phyloP scores from a whole-genome alignment of 2,113 vertebrate species.

The Laterallus jamaicensis region DNA sequence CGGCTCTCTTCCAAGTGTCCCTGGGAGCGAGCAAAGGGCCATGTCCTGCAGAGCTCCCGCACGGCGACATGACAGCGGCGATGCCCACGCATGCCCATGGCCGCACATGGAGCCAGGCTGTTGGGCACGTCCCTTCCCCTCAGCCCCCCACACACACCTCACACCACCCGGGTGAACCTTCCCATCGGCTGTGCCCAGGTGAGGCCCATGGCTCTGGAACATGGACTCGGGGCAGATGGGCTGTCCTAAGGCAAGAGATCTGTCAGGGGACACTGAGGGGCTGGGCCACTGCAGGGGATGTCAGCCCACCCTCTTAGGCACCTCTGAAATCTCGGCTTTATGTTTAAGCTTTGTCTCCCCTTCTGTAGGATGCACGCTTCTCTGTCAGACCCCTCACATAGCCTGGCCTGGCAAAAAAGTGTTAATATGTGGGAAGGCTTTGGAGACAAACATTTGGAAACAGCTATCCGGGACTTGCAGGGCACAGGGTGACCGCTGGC shows the following conservation, averaged over 20 bases:
- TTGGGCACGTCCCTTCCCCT: background rate
- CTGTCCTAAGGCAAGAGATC: background rate
- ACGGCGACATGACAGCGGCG: rapidly evolving
- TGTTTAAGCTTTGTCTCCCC: background rate
- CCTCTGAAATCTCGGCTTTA: background rate
- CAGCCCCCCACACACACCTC: background rate
- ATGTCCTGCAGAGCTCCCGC: background rate
- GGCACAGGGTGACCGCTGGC: background rate
- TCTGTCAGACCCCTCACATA: background rate
- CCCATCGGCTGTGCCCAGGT: background rate
- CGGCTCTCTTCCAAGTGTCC: slow-evolving; percentile 45
- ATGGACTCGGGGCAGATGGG: background rate
- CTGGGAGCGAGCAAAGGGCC: background rate
- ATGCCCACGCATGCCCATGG: rapidly evolving
- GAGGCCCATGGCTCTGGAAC: background rate
- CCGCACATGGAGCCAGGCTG: background rate
- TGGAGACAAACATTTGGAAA: slow-evolving; percentile 16
- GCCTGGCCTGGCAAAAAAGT: background rate
- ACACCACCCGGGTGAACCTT: background rate
- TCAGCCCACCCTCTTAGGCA: background rate
- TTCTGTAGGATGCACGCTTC: background rate
- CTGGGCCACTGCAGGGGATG: background rate
- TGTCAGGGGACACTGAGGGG: background rate
- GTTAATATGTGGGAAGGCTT: slow-evolving; percentile 1
- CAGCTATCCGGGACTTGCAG: background rate